These are phyloP conservation scores for Lophochroa leadbeateri DNA, from an alignment of 2,113 vertebrate species.

Conservation along the genomic window DNA sequence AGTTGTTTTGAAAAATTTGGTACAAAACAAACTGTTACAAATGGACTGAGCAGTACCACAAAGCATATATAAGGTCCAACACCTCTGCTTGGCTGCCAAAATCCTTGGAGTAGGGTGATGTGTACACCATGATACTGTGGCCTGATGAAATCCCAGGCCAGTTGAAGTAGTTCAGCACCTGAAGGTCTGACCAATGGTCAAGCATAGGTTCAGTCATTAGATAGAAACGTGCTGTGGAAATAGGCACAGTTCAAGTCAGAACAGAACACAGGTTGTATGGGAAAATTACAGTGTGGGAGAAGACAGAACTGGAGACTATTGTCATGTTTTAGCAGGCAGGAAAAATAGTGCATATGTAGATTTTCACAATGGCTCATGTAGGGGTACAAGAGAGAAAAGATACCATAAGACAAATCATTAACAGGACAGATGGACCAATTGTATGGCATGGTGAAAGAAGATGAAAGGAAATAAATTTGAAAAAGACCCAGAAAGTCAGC, in stretches of 20 bases:
- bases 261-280: background rate
- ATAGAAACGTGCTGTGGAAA: background rate
- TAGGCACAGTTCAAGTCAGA: fast-evolving
- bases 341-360: background rate
- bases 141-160: background rate
- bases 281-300: background rate
- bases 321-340: background rate
- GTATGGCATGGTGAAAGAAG: background rate
- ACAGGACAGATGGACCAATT: background rate
- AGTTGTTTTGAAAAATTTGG: background rate
- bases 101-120: background rate
- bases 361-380: background rate
- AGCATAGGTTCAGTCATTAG: background rate
- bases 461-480: background rate
- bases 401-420: background rate
- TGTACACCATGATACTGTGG: fast-evolving
- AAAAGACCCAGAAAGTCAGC: background rate
- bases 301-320: background rate
- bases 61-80: background rate
- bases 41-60: background rate
- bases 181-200: background rate
- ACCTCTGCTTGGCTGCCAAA: background rate
- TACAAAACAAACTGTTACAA: background rate
- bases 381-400: background rate
- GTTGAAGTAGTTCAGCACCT: background rate